Conservation (phyloP, 2,797 vertebrate species). For the Brachyalestes nurse region DNA sequence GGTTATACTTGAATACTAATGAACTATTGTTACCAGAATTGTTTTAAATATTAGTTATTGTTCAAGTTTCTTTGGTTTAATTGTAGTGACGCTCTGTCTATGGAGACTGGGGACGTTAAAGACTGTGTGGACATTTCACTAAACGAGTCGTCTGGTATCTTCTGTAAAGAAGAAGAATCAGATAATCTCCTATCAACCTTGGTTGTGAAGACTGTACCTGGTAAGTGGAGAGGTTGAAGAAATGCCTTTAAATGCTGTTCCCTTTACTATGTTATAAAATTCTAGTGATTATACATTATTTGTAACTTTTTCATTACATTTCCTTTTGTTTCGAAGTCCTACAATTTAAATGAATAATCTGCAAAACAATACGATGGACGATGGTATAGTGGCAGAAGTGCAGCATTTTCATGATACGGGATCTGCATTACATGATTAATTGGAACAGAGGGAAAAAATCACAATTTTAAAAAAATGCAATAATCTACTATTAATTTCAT, state of each 20-base stretch:
- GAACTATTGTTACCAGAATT: neutral
- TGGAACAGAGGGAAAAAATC: too few relatives aligned
- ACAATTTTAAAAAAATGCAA: too few relatives aligned
- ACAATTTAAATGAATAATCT: too few relatives aligned
- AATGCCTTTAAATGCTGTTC: neutral
- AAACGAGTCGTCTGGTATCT: neutral
- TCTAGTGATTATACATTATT: too few relatives aligned
- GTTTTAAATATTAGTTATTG: neutral
- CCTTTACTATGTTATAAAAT: neutral
- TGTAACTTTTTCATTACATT: too few relatives aligned
- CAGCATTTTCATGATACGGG: too few relatives aligned
- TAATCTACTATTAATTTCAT: too few relatives aligned
- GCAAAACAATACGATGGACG: too few relatives aligned
- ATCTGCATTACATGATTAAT: too few relatives aligned
- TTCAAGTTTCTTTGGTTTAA: constrained; percentile 12
- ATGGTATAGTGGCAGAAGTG: too few relatives aligned
- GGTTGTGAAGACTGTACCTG: neutral
- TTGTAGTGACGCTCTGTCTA: constrained; percentile 7
- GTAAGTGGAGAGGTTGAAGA: neutral
- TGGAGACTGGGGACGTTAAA: constrained; percentile 5
- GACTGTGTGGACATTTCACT: neutral
- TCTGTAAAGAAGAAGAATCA: neutral
- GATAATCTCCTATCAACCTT: neutral
- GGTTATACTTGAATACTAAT: constrained; percentile 27
- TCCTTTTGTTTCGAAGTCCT: too few relatives aligned